These are phyloP conservation scores for Gobiocypris rarus DNA, from an alignment of 2,113 vertebrate genomes.

Conservation along the genomic window DNA sequence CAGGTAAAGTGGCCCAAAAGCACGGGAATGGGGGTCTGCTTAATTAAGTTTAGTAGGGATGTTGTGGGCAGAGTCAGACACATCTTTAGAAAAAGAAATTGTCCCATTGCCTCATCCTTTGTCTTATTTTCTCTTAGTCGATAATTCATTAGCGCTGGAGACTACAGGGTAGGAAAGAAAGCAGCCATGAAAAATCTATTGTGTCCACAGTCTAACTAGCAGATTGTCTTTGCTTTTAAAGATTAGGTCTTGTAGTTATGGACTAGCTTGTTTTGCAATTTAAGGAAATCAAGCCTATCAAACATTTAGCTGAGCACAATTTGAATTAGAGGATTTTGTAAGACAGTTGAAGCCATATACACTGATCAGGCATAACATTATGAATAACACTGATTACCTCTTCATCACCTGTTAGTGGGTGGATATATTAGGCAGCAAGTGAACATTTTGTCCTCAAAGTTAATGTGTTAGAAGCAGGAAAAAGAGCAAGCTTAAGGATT, in stretches of 20 bases:
- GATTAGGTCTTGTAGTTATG: slow-evolving; percentile 7
- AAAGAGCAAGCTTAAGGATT: no score
- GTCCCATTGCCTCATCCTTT: slow-evolving; percentile 45
- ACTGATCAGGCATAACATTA: no score
- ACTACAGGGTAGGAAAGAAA: slow-evolving; percentile 36
- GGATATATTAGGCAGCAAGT: no score
- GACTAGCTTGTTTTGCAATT: slow-evolving; percentile 12
- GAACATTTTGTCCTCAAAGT: no score
- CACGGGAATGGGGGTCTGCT: background rate
- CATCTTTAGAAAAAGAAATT: slow-evolving; percentile 43
- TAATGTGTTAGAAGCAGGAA: no score
- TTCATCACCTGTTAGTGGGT: no score
- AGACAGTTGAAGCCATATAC: background rate
- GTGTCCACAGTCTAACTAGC: slow-evolving; percentile 47
- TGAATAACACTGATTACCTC: no score
- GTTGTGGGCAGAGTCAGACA: slow-evolving; percentile 44
- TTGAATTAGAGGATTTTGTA: background rate
- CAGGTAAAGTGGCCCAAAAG: background rate
- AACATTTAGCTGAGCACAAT: background rate
- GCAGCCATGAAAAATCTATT: slow-evolving; percentile 43
- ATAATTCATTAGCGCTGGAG: slow-evolving; percentile 58
- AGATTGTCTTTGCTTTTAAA: slow-evolving; percentile 41
- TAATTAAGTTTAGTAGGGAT: slow-evolving; percentile 40
- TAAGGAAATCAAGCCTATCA: background rate
- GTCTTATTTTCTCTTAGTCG: slow-evolving; percentile 49